These are phyloP conservation scores for Lycodopsis pacificus DNA, from an alignment of 2,797 vertebrate species.

Conservation along the genomic window DNA sequence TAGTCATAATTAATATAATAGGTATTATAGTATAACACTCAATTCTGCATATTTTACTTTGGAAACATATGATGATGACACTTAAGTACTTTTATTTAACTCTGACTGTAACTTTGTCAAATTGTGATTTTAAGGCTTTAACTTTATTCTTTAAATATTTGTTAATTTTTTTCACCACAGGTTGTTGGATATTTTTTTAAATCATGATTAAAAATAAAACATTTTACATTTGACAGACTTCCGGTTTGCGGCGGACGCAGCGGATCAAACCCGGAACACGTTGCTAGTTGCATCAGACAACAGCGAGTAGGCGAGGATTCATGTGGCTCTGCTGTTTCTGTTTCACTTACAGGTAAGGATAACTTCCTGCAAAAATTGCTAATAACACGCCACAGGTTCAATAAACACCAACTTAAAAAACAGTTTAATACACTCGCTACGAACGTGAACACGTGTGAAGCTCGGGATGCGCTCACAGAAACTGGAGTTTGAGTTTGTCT, in stretches of 20 bases:
- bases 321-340: constrained; percentile 48
- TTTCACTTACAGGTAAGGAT: constrained; percentile 69
- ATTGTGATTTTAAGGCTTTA: neutral
- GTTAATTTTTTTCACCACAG: neutral
- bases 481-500: constrained; percentile 20
- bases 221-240: neutral
- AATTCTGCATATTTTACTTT: neutral
- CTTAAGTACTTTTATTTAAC: neutral
- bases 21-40: neutral
- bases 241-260: constrained; percentile 62
- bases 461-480: neutral
- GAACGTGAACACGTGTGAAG: neutral
- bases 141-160: neutral
- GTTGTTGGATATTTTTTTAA: neutral
- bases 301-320: constrained; percentile 36
- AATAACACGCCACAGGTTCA: rapidly evolving
- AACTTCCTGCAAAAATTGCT: neutral
- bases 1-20: neutral
- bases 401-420: neutral
- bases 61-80: neutral
- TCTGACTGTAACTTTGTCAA: neutral
- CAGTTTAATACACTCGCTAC: neutral
- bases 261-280: constrained; percentile 57
- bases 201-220: neutral
- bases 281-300: constrained; percentile 78